These are phyloP conservation scores for Oconnorella tubifera DNA, from an alignment of 2,888 invertebrate genomes.

Conservation along the genomic window DNA sequence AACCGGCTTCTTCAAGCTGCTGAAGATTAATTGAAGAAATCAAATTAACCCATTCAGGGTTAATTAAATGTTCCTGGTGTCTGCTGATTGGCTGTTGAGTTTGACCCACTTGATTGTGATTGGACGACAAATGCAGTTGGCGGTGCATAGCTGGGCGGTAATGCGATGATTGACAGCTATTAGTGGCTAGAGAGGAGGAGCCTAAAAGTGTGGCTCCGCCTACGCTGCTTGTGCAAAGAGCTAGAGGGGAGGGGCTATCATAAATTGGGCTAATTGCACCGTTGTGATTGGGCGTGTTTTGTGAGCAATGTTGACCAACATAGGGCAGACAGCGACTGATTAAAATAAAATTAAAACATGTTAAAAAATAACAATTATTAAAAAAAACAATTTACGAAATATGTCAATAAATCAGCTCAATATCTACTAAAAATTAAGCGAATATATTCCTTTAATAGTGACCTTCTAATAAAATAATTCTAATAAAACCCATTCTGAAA, in stretches of 20 bases:
- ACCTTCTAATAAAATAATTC: too few relatives aligned
- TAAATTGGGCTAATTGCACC: not conserved
- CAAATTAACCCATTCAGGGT: constrained; percentile 13
- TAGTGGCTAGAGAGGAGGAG: not conserved
- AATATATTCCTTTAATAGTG: too few relatives aligned
- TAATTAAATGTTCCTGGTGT: not conserved
- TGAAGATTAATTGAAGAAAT: constrained; percentile 13
- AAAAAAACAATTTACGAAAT: too few relatives aligned
- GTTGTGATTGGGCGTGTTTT: not conserved
- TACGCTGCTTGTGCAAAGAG: not conserved
- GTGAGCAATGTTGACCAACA: not conserved
- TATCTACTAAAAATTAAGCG: too few relatives aligned
- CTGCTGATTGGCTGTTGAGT: not conserved
- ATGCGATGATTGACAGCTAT: not conserved
- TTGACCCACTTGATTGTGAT: not conserved
- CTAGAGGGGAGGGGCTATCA: not conserved
- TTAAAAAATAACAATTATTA: too few relatives aligned
- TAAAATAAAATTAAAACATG: not conserved
- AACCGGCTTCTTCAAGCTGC: constrained; percentile 12
- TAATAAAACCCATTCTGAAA: too few relatives aligned
- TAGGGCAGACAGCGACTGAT: not conserved
- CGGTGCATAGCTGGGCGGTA: not conserved
- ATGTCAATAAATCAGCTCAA: too few relatives aligned
- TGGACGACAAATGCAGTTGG: not conserved
- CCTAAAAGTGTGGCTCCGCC: too few relatives aligned